Evolutionary conservation across 2,113 vertebrate species (phyloP), one percentile per base, ranked within the genome.

Genomic region (Chaenogobius annularis): DNA sequence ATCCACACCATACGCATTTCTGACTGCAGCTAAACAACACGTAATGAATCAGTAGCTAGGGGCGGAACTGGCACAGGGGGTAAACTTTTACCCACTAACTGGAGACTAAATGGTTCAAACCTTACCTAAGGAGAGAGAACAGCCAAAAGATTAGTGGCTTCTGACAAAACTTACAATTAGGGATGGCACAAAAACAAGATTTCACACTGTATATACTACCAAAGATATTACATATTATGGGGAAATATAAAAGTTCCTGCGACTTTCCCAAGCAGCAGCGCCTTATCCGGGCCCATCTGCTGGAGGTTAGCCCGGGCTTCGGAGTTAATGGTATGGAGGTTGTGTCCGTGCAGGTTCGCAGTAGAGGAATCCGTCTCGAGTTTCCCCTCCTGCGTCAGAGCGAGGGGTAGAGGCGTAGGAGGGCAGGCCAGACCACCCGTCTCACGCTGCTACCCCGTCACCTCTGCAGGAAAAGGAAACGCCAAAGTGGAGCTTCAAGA

Each of bases 261-360:
- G 54, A 58, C 75, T 69, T 75, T 82, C 82, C 10, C 61, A 11
- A 48, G 19, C 19, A 43, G 35, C 52, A 67, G 78, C 58, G 44
- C 44, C 50, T 43, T 17, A 74, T 66, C 83, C 73, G 55, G 72
- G 58, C 46, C 79, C 71, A 79, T 85, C 81, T 87, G 82, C 83
- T 77, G 71, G 68, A 89, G 69, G 83, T 87, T 86, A 78, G 71
- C 67, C 72, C 74, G 70, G 77, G 79, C 72, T 52, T 52, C 19
- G 72, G 70, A 80, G 79, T 72, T 87, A 84, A 85, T 78, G 40
- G 54, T 22, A 75, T 85, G 69, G 55, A 65, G 78, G 74, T 74
- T 56, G 22, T 47, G 72, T 72, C 75, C 69, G 10, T 75, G 50
- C 78, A 78, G 77, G 72, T 87, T 79, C 83, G 72, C 73, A 73